phyloP scores from a whole-genome alignment of 1,140 invertebrate genomes.

The Grapholita molesta region DNA sequence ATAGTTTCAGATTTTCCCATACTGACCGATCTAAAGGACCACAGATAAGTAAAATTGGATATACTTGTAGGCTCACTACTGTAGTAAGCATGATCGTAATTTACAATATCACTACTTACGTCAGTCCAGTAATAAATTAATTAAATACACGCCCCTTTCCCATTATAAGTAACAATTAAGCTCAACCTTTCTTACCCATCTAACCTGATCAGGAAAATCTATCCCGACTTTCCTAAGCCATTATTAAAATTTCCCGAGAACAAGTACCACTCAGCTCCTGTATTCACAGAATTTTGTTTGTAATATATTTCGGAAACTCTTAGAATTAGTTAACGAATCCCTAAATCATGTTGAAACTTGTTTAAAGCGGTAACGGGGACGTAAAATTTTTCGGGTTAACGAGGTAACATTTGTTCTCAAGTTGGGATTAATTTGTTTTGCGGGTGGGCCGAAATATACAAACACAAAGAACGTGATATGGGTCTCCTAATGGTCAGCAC shows the following conservation, averaged over 20 bases:
- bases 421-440: slow-evolving; percentile 54
- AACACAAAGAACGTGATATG: slow-evolving; percentile 56
- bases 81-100: no score
- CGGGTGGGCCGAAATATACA: slow-evolving; percentile 33
- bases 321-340: slow-evolving; percentile 15
- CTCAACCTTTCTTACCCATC: no score
- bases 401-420: slow-evolving; percentile 50
- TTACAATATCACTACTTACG: no score
- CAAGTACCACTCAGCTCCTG: background rate
- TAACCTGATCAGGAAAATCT: background rate
- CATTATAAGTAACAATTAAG: no score
- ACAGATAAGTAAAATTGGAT: no score
- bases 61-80: no score
- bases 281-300: slow-evolving; percentile 14
- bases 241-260: background rate
- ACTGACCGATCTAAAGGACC: no score
- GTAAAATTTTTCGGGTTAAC: slow-evolving; percentile 46
- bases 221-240: background rate
- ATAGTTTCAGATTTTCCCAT: no score
- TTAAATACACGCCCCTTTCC: background rate
- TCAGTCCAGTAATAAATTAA: background rate
- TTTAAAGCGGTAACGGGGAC: slow-evolving; percentile 30
- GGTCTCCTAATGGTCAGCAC: slow-evolving; percentile 46
- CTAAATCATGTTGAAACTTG: slow-evolving; percentile 23
- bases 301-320: slow-evolving; percentile 11